These are phyloP conservation scores for Chrysomallon squamiferum DNA, from an alignment of 1,140 invertebrate species.

Conservation along the genomic window DNA sequence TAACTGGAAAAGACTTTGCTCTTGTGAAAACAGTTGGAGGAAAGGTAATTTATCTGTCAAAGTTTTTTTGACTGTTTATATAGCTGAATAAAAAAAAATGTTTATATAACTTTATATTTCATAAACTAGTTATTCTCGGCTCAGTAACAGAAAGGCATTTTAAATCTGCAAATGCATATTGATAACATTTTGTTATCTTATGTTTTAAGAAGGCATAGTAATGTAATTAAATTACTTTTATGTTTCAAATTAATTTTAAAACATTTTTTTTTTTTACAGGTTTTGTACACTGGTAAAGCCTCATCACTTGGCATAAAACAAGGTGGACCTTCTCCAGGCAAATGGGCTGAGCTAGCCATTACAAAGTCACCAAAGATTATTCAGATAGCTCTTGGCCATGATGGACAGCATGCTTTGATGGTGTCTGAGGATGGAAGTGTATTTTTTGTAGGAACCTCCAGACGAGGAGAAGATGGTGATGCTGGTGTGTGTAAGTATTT, in stretches of 20 bases:
- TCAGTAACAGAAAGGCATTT: no score
- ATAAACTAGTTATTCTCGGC: no score
- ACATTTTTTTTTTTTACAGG: conserved; percentile 58
- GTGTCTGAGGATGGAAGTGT: conserved; percentile 89
- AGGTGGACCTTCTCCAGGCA: conserved; percentile 68
- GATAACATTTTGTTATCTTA: no score
- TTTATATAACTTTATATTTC: no score
- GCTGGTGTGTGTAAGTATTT: conserved; percentile 59
- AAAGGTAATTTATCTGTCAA: conserved; percentile 69
- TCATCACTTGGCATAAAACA: conserved; percentile 77
- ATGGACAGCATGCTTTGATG: conserved; percentile 88
- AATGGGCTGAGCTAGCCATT: conserved; percentile 79
- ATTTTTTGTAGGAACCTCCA: conserved; percentile 85
- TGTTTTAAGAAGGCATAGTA: no score
- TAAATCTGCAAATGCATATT: no score
- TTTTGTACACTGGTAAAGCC: conserved; percentile 81
- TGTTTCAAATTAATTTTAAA: no score
- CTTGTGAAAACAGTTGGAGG: conserved; percentile 79
- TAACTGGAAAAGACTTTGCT: conserved; percentile 85
- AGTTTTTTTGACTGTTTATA: background rate
- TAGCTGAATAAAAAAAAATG: background rate
- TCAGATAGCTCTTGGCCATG: conserved; percentile 88
- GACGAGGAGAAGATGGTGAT: conserved; percentile 95
- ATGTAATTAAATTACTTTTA: no score
- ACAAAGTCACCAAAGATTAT: conserved; percentile 78